Evolutionary conservation across 2,888 invertebrate species (phyloP).

Genomic region (Luffia ferchaultella): DNA sequence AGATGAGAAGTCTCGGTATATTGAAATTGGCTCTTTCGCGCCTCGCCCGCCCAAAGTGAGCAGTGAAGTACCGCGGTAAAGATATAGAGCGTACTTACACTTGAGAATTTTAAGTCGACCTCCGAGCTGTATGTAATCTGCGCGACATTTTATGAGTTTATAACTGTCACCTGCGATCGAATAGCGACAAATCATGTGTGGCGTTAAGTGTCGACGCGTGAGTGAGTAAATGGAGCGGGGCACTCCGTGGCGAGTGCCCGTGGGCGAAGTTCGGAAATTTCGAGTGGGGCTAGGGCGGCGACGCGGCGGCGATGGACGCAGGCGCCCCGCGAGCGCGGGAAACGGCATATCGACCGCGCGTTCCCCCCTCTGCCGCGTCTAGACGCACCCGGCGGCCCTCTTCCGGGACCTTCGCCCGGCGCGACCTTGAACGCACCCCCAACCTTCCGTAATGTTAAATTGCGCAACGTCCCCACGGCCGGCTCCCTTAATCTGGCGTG

Average conservation of each 20-base stretch:
- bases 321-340: constrained; percentile 45
- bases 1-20: not conserved
- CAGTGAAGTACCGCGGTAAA: not conserved
- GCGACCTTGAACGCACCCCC: constrained; percentile 61
- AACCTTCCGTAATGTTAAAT: constrained; percentile 59
- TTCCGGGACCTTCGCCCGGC: constrained; percentile 60
- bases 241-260: not conserved
- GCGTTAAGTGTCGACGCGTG: not conserved
- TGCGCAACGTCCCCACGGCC: constrained; percentile 32
- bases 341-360: constrained; percentile 58
- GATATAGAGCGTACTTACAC: not conserved
- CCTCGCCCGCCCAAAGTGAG: not conserved
- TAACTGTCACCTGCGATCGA: not conserved
- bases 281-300: constrained; percentile 42
- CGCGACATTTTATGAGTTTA: not conserved
- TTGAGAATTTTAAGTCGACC: not conserved
- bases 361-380: constrained; percentile 40
- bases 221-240: not conserved
- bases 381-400: constrained; percentile 58
- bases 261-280: not conserved
- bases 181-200: not conserved
- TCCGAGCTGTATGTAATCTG: not conserved
- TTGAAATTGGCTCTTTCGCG: not conserved
- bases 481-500: constrained; percentile 9
- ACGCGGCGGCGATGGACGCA: constrained; percentile 27